Percentiles rank a stretch among this genome's conserved stretches.
These are phyloP conservation scores for Sclerodermus sp. DNA, from an alignment of 2,888 invertebrate species.

Conservation along the genomic window DNA sequence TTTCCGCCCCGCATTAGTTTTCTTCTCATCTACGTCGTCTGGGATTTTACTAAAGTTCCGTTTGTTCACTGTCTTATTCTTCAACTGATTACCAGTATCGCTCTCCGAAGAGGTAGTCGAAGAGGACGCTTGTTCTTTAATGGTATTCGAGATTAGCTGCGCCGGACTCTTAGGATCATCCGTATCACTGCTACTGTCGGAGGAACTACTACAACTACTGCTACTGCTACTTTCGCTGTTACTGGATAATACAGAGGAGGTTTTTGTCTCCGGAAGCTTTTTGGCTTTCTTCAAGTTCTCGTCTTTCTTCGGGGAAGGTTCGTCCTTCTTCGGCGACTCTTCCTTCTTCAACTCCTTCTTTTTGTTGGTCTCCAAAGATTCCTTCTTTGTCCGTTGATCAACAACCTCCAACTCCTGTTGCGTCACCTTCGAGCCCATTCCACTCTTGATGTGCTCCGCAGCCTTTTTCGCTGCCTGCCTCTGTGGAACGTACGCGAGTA, in stretches of 20 bases:
- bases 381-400: slow-evolving; percentile 49
- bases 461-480: slow-evolving; percentile 90
- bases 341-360: slow-evolving; percentile 52
- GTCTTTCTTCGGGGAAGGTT: slow-evolving; percentile 21
- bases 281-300: slow-evolving; percentile 28
- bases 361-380: slow-evolving; percentile 36
- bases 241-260: slow-evolving; percentile 62
- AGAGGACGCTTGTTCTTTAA: slow-evolving; percentile 43
- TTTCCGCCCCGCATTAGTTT: slow-evolving; percentile 57
- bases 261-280: slow-evolving; percentile 33
- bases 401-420: slow-evolving; percentile 42
- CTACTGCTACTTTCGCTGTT: slow-evolving; percentile 65
- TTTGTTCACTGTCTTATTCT: slow-evolving; percentile 26
- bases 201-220: slow-evolving; percentile 59
- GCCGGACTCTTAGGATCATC: slow-evolving; percentile 43
- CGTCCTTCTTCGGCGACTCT: slow-evolving; percentile 44
- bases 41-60: slow-evolving; percentile 21
- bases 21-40: slow-evolving; percentile 29
- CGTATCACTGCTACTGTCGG: slow-evolving; percentile 51
- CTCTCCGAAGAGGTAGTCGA: slow-evolving; percentile 51
- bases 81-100: slow-evolving; percentile 41
- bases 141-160: slow-evolving; percentile 19
- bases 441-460: slow-evolving; percentile 85
- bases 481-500: slow-evolving; percentile 84
- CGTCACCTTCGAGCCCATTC: slow-evolving; percentile 63